Evolutionary conservation across 2,113 vertebrate species (phyloP).

Genomic region (Diadophis punctatus): DNA sequence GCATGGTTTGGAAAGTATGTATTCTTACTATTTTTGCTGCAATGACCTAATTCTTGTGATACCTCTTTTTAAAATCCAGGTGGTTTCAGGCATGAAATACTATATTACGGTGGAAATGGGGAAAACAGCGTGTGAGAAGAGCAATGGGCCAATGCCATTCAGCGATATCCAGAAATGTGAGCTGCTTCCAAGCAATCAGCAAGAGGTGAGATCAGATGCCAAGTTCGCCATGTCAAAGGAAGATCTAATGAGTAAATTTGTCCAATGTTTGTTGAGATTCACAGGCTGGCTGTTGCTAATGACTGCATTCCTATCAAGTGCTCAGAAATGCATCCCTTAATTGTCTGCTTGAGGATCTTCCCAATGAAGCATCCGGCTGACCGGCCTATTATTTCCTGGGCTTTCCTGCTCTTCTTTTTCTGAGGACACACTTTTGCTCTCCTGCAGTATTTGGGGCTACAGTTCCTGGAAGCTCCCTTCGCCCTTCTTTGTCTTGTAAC

Average conservation of each 20-base stretch:
- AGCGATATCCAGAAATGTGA: background rate
- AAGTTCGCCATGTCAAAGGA: background rate
- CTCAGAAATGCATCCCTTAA: too few relatives aligned
- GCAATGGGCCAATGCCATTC: background rate
- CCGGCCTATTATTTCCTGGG: too few relatives aligned
- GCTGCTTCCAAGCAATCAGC: rapidly evolving
- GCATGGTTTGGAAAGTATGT: background rate
- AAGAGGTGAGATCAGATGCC: background rate
- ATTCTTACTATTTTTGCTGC: background rate
- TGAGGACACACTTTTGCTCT: too few relatives aligned
- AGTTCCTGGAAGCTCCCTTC: too few relatives aligned
- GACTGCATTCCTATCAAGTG: background rate
- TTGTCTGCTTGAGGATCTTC: too few relatives aligned
- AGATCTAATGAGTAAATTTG: too few relatives aligned
- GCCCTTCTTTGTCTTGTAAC: too few relatives aligned
- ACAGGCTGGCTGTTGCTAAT: background rate
- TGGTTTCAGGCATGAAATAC: background rate
- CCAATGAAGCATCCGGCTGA: too few relatives aligned
- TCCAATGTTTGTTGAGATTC: too few relatives aligned
- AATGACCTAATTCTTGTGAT: background rate
- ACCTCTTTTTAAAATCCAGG: background rate
- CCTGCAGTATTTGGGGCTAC: too few relatives aligned
- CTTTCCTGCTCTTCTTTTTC: too few relatives aligned
- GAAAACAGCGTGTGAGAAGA: background rate
- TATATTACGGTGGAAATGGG: background rate